Percentiles rank a stretch among this genome's conserved stretches.
Evolutionary conservation across 92 coral and sea anemone genomes (phyloP).

Genomic region (Actinernus sp.): DNA sequence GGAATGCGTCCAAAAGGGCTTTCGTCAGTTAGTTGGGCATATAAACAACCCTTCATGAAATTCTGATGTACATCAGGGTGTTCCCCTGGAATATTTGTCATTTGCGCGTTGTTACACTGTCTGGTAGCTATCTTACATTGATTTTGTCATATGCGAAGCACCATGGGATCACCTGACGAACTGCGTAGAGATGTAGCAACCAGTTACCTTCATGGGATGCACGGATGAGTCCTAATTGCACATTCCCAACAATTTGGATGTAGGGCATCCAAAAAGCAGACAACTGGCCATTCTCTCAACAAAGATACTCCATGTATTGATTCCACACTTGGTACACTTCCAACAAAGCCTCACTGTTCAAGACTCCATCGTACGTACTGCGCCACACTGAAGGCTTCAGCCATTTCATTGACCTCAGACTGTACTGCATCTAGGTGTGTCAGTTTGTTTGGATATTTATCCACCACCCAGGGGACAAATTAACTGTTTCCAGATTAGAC

Average conservation of each 20-base stretch:
- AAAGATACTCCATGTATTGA: conserved; percentile 26
- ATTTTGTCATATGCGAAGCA: conserved; percentile 63
- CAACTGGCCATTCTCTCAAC: conserved; percentile 39
- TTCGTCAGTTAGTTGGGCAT: conserved; percentile 39
- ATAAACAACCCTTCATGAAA: conserved; percentile 16
- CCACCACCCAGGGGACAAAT: conserved; percentile 18
- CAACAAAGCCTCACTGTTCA: conserved; percentile 21
- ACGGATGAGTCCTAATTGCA: conserved; percentile 29
- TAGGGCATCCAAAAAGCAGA: conserved; percentile 61
- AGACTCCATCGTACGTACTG: conserved; percentile 17
- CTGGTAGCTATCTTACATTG: too few relatives aligned
- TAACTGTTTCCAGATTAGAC: conserved; percentile 34
- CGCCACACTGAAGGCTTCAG: conserved; percentile 7
- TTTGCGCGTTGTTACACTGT: conserved; percentile 45
- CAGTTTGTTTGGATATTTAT: too few relatives aligned
- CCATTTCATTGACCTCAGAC: conserved; percentile 14
- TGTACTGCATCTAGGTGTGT: conserved; percentile 33
- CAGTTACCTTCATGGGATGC: conserved; percentile 63
- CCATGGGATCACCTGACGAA: conserved; percentile 59
- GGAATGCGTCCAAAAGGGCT: conserved; percentile 56
- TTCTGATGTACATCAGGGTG: conserved; percentile 26
- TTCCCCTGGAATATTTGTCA: conserved; percentile 35
- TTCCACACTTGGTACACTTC: conserved; percentile 29
- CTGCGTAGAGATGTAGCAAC: conserved; percentile 44
- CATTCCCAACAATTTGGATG: conserved; percentile 37